A percentile compares a stretch with the other conserved stretches of the same genome.
Conservation (phyloP, 2,888 invertebrate genomes). For the Leucophenga montana region DNA sequence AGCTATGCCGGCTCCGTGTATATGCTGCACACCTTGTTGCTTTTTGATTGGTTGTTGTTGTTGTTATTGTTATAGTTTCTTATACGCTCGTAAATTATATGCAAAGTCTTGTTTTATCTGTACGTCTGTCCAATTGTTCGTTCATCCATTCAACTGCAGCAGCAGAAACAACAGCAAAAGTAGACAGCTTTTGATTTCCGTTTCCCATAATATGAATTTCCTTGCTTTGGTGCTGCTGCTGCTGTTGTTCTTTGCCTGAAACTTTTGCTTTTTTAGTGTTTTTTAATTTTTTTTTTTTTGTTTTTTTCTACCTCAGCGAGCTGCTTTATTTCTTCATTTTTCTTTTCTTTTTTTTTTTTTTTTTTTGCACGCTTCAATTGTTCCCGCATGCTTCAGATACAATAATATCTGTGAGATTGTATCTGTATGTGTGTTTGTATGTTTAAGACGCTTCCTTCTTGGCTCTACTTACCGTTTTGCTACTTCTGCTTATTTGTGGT, state of each 20-base stretch:
- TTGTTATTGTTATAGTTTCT: conserved; percentile 56
- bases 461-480: conserved; percentile 20
- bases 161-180: conserved; percentile 44
- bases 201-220: conserved; percentile 67
- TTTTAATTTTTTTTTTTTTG: conserved; percentile 29
- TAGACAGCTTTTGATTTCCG: conserved; percentile 68
- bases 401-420: conserved; percentile 19
- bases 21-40: no score
- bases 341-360: conserved; percentile 31
- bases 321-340: conserved; percentile 32
- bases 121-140: not conserved
- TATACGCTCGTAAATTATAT: conserved; percentile 58
- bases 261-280: conserved; percentile 58
- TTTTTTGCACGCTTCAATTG: conserved; percentile 65
- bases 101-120: conserved; percentile 50
- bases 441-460: conserved; percentile 18
- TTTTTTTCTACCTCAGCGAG: conserved; percentile 28
- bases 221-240: conserved; percentile 39
- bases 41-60: conserved; percentile 30
- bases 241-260: conserved; percentile 41
- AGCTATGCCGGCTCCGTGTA: no score
- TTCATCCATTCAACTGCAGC: conserved; percentile 33
- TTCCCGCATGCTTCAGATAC: conserved; percentile 55
- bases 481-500: conserved; percentile 21
- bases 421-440: conserved; percentile 24